Evolutionary conservation across 2,797 vertebrate genomes (phyloP), one percentile per base, ranked within the genome.

Genomic region (Channa striata): DNA sequence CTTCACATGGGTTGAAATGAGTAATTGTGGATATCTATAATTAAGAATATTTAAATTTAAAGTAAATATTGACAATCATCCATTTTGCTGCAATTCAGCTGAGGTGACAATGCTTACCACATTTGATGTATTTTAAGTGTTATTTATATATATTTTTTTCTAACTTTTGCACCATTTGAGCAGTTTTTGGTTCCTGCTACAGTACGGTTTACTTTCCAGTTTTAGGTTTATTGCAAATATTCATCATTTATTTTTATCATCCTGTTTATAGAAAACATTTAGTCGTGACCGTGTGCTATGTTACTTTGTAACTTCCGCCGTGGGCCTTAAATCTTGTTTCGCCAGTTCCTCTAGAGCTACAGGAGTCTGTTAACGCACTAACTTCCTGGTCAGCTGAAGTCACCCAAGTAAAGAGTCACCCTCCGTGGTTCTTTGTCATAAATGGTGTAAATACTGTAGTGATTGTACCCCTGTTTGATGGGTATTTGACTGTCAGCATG

Each of bases 51-150:
- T 81, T 61, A 71, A 77, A 78, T 59, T 85, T 87, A 61, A 83
- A 67, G 75, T 65, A 50, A 84, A 59, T 68, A 53, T 60, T 48
- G 91, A 93, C 92, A 93, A 92, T 93, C 86, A 72, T 83, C 47
- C 14, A 54, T 80, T 80, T 72, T 68, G 74, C 82, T 83, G 62
- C 34, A 65, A 79, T 80, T 74, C 62, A 68, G 61, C 72, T 65
- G 73, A 81, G 50, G 77, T 60, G 77, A 74, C 59, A 51, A 71
- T 62, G 65, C 61, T 51, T 67, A 62, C 60, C 63, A 68, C 71
- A 76, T 70, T 61, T 54, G 50, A 68, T 84, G 69, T 86, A 69
- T 81, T 88, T 78, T 80, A 78, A 76, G 68, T 80, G 86, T 91
- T 94, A 90, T 93, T 91, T 93, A 90, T 90, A 77, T 63, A n/a